phyloP scores from a whole-genome alignment of 2,888 invertebrate genomes.

The Lottia gigantea region DNA sequence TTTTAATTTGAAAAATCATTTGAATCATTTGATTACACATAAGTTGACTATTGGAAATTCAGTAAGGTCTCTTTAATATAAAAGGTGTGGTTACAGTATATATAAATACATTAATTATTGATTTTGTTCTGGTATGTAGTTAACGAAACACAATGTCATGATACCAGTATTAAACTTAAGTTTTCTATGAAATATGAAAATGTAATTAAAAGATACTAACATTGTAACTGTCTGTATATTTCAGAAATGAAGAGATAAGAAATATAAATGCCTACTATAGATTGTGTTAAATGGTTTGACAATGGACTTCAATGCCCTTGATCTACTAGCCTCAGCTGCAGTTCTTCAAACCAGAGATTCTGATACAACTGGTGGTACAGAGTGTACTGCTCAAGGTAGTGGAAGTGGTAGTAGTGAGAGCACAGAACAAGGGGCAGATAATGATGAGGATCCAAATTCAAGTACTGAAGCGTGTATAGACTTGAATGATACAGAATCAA shows the following conservation, averaged over 20 bases:
- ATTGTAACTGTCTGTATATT: too few relatives aligned
- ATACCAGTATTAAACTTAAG: too few relatives aligned
- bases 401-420: neutral
- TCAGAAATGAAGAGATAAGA: neutral
- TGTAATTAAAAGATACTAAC: too few relatives aligned
- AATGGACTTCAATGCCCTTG: slow-evolving; percentile 60
- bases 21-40: too few relatives aligned
- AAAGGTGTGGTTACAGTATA: too few relatives aligned
- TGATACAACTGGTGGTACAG: neutral
- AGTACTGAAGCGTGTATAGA: neutral
- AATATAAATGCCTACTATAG: slow-evolving; percentile 14
- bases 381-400: neutral
- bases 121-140: too few relatives aligned
- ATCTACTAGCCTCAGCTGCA: slow-evolving; percentile 59
- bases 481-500: neutral
- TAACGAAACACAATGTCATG: too few relatives aligned
- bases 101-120: too few relatives aligned
- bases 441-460: slow-evolving; percentile 7
- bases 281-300: slow-evolving; percentile 14
- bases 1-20: too few relatives aligned
- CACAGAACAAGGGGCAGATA: slow-evolving; percentile 7
- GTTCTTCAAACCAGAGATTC: slow-evolving; percentile 35
- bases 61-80: too few relatives aligned
- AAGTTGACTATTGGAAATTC: too few relatives aligned
- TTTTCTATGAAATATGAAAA: too few relatives aligned